A percentile compares a stretch with the other conserved stretches of the same genome.
Conservation (phyloP, 2,113 vertebrate species). For the Pseudorasbora parva region DNA sequence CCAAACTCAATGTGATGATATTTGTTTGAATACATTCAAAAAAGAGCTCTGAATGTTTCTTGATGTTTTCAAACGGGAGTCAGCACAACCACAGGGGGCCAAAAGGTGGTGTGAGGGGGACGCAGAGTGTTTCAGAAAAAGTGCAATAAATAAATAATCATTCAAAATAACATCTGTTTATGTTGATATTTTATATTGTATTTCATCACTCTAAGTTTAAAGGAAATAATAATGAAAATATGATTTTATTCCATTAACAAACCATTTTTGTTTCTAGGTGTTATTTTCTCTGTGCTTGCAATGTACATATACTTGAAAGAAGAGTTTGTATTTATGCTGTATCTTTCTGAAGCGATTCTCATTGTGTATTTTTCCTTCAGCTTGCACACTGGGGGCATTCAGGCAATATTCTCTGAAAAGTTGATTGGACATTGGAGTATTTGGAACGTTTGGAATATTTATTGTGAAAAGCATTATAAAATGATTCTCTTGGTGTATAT, state of each 20-base stretch:
- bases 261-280: not conserved
- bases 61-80: slow-evolving; percentile 1
- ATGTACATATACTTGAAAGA: not conserved
- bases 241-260: not conserved
- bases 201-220: not conserved
- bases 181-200: too few relatives aligned
- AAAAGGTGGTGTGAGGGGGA: not conserved
- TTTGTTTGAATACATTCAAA: not conserved
- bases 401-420: slow-evolving; percentile 4
- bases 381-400: not conserved
- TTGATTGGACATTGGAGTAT: not conserved
- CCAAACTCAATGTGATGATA: not conserved
- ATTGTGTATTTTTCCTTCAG: not conserved
- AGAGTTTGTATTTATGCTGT: not conserved
- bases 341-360: not conserved
- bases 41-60: not conserved
- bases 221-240: not conserved
- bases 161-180: too few relatives aligned
- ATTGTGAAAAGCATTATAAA: not conserved
- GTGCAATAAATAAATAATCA: not conserved
- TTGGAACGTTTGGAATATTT: not conserved
- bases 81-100: not conserved
- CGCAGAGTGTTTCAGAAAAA: not conserved
- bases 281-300: not conserved
- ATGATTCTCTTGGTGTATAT: not conserved